Base-by-base conservation (phyloP, 2,113 vertebrate species). In the Aspidoscelis tigris region DNA sequence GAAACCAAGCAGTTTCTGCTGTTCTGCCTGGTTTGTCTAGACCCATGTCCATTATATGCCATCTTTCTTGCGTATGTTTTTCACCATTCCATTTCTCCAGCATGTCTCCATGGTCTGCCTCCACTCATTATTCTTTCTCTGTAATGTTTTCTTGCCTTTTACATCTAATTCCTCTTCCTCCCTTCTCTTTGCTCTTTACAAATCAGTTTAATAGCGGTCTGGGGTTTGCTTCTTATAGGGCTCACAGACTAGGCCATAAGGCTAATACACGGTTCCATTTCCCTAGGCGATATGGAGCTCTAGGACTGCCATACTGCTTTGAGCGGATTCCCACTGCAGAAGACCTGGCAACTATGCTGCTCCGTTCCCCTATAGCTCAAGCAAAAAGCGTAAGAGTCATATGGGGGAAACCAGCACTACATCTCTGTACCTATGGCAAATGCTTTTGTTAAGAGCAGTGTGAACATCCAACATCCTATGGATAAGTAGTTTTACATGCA, bases 251-350 rank as follows among this genome's bases (percentile, higher is more conserved):
- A 50, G n/a, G 3, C 5, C 21, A 26, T 11, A 21, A 64, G 5
- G 26, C 20, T 65, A 77, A 86, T 3, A 5, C 16, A 9, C 39
- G 61, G 21, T 66, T 43, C 44, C 1, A 24, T 79, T 66, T 58
- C 78, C 0, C 0, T 87, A 98, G 97, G 97, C 94, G 96, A 81
- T 97, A 97, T 88, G 81, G 85, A 58, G 96, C 95, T 70, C 93
- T 97, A 65, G 96, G 97, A 2, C 76, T 97, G 43, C 92, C 94
- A 50, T 98, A 96, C 89, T 95, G 93, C 4, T 97, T 95, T 1
- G 95, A 96, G 76, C 94, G 92, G 81, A 94, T 96, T 50, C 97
- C 97, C 9, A 26, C 82, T 0, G 85, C 92, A 0, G 92, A 96
- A 41, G 96, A 95, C 0, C 87, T 98, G 92, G 91, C 91, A 20